Evolutionary conservation across 2,888 invertebrate genomes (phyloP).

Genomic region (Pantelozetes paolii): DNA sequence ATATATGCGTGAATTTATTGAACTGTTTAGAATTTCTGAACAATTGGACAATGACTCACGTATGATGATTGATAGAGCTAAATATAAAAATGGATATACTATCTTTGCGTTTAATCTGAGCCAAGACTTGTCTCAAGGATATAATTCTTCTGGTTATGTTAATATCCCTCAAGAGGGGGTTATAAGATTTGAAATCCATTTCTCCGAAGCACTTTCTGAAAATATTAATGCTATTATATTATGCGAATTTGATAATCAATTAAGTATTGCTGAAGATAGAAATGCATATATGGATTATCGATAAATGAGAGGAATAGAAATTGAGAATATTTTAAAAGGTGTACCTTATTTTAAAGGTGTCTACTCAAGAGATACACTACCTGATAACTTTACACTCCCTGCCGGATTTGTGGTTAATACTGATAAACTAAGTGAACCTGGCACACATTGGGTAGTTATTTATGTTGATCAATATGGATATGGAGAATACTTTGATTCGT

Average conservation of each 20-base stretch:
- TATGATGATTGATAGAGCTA: background rate
- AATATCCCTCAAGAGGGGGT: background rate
- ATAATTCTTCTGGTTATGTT: background rate
- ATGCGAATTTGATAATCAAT: slow-evolving; percentile 34
- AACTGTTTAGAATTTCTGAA: background rate
- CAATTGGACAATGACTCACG: background rate
- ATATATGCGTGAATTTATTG: background rate
- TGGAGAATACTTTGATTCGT: slow-evolving; percentile 40
- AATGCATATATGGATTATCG: background rate
- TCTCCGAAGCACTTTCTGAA: background rate
- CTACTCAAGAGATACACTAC: slow-evolving; percentile 12
- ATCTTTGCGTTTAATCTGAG: slow-evolving; percentile 32
- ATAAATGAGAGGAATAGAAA: background rate
- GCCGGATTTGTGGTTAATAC: slow-evolving; percentile 7
- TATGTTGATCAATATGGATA: background rate
- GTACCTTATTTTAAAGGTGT: slow-evolving; percentile 9
- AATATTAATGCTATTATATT: slow-evolving; percentile 7
- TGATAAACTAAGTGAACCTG: background rate
- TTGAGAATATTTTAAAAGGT: background rate
- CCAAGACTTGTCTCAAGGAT: slow-evolving; percentile 34
- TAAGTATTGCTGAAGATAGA: background rate
- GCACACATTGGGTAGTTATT: slow-evolving; percentile 37
- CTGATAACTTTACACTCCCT: background rate
- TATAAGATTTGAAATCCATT: slow-evolving; percentile 21
- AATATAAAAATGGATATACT: background rate